Evolutionary conservation across 2,888 invertebrate species (phyloP).

Genomic region (Limnephilus auricula): DNA sequence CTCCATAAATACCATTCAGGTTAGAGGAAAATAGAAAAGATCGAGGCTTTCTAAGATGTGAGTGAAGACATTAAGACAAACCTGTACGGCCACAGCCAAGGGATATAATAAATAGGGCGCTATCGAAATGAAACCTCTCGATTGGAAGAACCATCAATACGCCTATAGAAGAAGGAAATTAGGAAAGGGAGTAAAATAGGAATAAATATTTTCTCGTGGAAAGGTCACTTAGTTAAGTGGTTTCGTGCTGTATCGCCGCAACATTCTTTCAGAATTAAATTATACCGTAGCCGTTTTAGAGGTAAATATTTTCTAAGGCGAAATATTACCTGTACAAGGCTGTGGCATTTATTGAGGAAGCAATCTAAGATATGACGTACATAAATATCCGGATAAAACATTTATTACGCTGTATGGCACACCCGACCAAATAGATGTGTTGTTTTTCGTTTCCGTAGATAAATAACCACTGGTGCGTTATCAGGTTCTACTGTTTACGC

Average conservation of each 20-base stretch:
- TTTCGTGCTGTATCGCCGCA: conserved; percentile 64
- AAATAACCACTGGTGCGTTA: conserved; percentile 42
- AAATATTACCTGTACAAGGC: conserved; percentile 52
- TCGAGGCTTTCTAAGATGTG: not conserved
- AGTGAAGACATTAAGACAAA: not conserved
- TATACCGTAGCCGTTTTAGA: conserved; percentile 35
- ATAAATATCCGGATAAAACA: conserved; percentile 37
- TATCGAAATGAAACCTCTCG: conserved; percentile 55
- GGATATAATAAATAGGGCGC: conserved; percentile 56
- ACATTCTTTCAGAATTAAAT: conserved; percentile 54
- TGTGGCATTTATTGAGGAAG: conserved; percentile 56
- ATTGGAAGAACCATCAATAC: conserved; percentile 55
- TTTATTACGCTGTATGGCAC: not conserved
- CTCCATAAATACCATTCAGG: not conserved
- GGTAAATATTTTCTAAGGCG: conserved; percentile 35
- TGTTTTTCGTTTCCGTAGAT: conserved; percentile 47
- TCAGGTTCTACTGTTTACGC: conserved; percentile 41
- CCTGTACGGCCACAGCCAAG: not conserved
- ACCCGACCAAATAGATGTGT: conserved; percentile 32
- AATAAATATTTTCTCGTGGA: conserved; percentile 60
- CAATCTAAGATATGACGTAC: conserved; percentile 49
- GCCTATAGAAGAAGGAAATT: conserved; percentile 59
- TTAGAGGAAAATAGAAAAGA: not conserved
- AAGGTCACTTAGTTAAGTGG: conserved; percentile 65
- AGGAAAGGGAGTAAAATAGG: conserved; percentile 59